phyloP scores from a whole-genome alignment of 2,113 vertebrate genomes.

The Bufo gargarizans region DNA sequence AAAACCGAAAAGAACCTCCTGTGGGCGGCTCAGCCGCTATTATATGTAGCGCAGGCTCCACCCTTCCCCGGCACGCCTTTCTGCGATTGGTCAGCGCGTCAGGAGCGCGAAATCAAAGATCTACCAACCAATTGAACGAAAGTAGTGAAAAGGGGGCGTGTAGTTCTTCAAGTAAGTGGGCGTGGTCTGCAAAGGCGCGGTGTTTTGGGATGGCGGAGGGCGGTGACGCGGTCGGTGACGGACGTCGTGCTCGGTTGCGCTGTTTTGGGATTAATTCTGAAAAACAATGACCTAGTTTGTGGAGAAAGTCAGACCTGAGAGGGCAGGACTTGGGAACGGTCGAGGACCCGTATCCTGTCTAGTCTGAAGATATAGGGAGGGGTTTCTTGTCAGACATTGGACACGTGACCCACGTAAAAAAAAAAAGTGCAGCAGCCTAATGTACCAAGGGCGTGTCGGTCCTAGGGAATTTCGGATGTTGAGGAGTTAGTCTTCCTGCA shows the following conservation, averaged over 20 bases:
- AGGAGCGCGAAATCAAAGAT: not conserved
- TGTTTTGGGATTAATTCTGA: too few relatives aligned
- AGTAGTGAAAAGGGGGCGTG: not conserved
- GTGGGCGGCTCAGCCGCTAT: constrained; percentile 2
- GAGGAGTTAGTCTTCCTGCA: too few relatives aligned
- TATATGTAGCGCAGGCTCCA: constrained; percentile 29
- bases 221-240: not conserved
- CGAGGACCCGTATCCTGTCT: too few relatives aligned
- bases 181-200: constrained; percentile 35
- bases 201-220: not conserved
- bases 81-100: not conserved
- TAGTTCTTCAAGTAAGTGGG: not conserved
- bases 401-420: too few relatives aligned
- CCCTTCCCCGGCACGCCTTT: not conserved
- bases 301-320: too few relatives aligned
- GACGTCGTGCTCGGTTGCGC: not conserved
- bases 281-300: too few relatives aligned
- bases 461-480: too few relatives aligned
- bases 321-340: too few relatives aligned
- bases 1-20: constrained; percentile 43
- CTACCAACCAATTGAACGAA: not conserved
- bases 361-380: too few relatives aligned
- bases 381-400: too few relatives aligned
- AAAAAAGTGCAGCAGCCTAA: too few relatives aligned
- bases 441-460: too few relatives aligned